Base-by-base conservation (phyloP, 1,140 invertebrate genomes). In the Diploscapter pachys region DNA sequence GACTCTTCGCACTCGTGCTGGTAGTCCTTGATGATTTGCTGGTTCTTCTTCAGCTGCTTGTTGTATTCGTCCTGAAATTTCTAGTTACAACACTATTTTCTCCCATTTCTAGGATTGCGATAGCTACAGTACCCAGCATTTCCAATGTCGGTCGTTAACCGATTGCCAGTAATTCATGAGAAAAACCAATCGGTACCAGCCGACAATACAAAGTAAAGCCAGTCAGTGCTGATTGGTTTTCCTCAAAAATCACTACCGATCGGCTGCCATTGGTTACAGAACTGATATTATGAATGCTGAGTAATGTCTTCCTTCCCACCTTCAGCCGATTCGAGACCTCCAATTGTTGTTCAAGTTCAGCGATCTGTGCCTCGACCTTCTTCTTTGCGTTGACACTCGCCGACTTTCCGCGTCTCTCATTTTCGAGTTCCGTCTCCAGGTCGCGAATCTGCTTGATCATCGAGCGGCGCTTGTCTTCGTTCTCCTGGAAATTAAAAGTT, bases 281-380 rank as follows among this genome's bases (percentile, higher is more conserved):
- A 31, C 31, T 31, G 31, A 31, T 31, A 31, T 31, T 31, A 31
- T 0, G 31, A 31, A 31, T 31, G 31, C 31, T 31, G 31, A 31
- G 31, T 31, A 31, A 31, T 31, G 31, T 31, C 31, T 31, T 31
- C 31, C 31, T 31, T 31, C 31, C 31, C 31, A 31, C 31, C 31
- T 31, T 31, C 31, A 31, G 31, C 31, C 31, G 31, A 31, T 31
- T 31, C 31, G 31, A 31, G 31, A 31, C 63, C 83, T 98, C 95
- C 72, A 97, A 88, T 80, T 96, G 95, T 76, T 93, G 91, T 86
- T 97, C 93, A 59, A 94, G 89, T 83, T 98, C 95, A 86, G 94
- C 94, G 56, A 94, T 90, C 87, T 98, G 95, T 54, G 91, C 91
- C 86, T 99, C 96, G 55, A 98, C 89, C 86, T 98, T 98, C 89